Percentiles rank a stretch among this genome's conserved stretches.
Conservation (phyloP, 2,888 invertebrate species). For the Andrena fulva region DNA sequence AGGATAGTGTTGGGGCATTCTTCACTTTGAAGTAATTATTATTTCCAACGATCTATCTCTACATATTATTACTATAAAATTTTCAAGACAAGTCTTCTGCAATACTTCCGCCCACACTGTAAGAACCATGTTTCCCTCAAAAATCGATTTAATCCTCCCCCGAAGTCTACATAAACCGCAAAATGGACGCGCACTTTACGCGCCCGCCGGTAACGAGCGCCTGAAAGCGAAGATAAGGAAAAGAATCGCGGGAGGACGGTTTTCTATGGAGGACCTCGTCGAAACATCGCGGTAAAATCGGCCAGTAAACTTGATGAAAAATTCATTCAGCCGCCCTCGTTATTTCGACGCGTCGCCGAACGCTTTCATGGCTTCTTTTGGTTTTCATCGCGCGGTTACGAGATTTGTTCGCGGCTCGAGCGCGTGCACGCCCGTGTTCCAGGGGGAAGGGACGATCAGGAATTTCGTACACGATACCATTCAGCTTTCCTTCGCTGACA, state of each 20-base stretch:
- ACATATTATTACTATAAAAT: no score
- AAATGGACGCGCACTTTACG: background rate
- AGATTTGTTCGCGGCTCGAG: constrained; percentile 26
- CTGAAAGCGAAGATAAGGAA: constrained; percentile 22
- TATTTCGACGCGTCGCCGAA: constrained; percentile 60
- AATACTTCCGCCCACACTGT: background rate
- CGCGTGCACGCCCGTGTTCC: background rate
- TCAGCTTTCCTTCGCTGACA: constrained; percentile 53
- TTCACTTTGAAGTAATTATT: no score
- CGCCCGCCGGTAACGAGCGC: constrained; percentile 18
- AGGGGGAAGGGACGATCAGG: background rate
- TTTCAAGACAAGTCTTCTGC: background rate
- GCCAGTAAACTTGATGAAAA: constrained; percentile 41
- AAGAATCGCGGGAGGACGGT: background rate
- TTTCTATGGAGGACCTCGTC: constrained; percentile 3
- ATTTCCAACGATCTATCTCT: no score
- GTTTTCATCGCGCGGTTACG: constrained; percentile 3
- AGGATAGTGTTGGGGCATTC: no score
- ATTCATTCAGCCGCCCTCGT: constrained; percentile 58
- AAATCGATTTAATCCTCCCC: background rate
- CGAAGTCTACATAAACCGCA: background rate
- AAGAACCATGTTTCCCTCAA: background rate
- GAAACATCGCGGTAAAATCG: constrained; percentile 34
- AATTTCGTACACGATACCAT: constrained; percentile 37
- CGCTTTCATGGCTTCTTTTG: constrained; percentile 36